A percentile compares a stretch with the other conserved stretches of the same genome.
phyloP scores from a whole-genome alignment of 2,888 invertebrate genomes.

The Drosophila anomelani region DNA sequence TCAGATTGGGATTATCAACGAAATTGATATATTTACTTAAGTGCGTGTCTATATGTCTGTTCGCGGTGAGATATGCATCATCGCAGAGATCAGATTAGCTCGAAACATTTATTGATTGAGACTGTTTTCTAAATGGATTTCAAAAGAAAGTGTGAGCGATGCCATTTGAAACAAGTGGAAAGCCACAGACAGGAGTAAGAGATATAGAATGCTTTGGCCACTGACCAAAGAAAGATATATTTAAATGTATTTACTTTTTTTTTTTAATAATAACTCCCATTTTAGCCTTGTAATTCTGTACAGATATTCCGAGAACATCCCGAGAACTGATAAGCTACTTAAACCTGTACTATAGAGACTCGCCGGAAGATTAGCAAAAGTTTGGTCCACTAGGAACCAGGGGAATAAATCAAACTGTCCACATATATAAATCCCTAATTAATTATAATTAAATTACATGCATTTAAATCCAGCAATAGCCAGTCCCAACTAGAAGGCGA shows the following conservation, averaged over 20 bases:
- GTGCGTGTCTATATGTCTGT: slow-evolving; percentile 31
- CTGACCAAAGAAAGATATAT: background rate
- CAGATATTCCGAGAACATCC: too few species aligned
- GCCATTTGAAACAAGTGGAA: background rate
- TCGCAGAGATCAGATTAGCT: slow-evolving; percentile 15
- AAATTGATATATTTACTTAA: slow-evolving; percentile 48
- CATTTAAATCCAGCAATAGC: slow-evolving; percentile 40
- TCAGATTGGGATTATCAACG: slow-evolving; percentile 39
- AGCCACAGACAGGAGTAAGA: background rate
- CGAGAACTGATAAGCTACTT: too few species aligned
- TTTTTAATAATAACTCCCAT: too few species aligned
- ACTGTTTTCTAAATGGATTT: slow-evolving; percentile 9
- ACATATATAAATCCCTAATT: slow-evolving; percentile 30
- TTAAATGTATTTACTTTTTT: background rate
- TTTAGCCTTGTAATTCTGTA: too few species aligned
- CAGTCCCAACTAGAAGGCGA: slow-evolving; percentile 28
- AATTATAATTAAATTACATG: slow-evolving; percentile 50
- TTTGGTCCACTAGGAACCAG: slow-evolving; percentile 1
- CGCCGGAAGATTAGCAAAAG: background rate
- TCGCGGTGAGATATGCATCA: slow-evolving; percentile 11
- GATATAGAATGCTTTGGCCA: background rate
- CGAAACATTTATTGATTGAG: slow-evolving; percentile 14
- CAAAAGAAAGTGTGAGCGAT: background rate
- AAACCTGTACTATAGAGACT: background rate
- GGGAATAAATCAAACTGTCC: slow-evolving; percentile 33